These are phyloP conservation scores for Phorcus lineatus DNA, from an alignment of 2,888 invertebrate genomes.

Conservation along the genomic window DNA sequence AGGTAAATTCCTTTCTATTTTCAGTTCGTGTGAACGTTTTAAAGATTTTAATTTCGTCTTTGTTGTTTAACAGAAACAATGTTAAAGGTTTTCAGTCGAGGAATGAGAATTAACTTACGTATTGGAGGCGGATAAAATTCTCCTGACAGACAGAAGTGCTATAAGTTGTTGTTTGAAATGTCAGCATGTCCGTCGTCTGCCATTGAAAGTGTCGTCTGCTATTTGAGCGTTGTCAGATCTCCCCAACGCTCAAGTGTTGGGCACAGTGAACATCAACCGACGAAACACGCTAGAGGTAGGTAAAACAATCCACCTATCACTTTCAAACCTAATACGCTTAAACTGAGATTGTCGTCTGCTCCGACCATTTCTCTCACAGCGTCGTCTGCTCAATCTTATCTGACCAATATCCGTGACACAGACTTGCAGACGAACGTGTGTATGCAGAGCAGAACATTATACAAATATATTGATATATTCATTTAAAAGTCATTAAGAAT, in stretches of 20 bases:
- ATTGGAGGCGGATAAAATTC: no score
- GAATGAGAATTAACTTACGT: no score
- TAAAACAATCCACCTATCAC: background rate
- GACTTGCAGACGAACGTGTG: background rate
- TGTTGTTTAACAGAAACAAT: no score
- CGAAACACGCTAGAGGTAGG: background rate
- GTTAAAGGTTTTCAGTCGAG: no score
- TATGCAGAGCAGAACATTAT: background rate
- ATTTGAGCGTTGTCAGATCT: background rate
- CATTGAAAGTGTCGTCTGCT: background rate
- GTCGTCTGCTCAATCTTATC: background rate
- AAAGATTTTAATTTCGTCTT: no score
- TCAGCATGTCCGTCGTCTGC: conserved; percentile 3
- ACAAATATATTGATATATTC: background rate
- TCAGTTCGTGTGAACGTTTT: no score
- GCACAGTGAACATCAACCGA: background rate
- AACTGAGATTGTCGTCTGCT: conserved; percentile 1
- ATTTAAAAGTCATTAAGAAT: background rate
- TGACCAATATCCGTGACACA: background rate
- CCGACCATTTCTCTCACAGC: background rate
- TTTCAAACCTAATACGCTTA: background rate
- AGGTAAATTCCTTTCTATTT: no score
- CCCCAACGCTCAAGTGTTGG: background rate
- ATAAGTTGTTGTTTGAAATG: background rate
- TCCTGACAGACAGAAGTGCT: no score